These are phyloP conservation scores for Emys orbicularis DNA, from an alignment of 2,797 vertebrate genomes.

Conservation along the genomic window DNA sequence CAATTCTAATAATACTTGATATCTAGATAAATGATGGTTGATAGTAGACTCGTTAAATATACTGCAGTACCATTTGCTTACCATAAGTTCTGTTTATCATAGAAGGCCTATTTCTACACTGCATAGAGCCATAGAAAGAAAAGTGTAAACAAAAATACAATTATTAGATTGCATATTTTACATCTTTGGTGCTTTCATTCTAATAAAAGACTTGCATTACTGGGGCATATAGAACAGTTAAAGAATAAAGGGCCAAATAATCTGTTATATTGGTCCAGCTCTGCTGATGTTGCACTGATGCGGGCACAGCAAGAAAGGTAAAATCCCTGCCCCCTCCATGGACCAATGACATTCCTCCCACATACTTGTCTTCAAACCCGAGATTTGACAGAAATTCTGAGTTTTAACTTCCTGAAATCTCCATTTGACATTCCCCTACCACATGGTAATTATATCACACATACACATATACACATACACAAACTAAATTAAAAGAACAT, in stretches of 20 bases:
- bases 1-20: background rate
- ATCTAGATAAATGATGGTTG: background rate
- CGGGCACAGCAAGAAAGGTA: background rate
- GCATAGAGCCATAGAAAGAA: background rate
- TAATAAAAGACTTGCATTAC: background rate
- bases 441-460: background rate
- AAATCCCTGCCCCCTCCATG: background rate
- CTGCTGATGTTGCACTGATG: background rate
- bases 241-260: background rate
- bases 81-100: fast-evolving
- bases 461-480: background rate
- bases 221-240: background rate
- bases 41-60: background rate
- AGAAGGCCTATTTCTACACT: background rate
- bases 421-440: background rate
- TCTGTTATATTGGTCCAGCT: fast-evolving
- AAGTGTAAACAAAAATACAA: background rate
- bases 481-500: too few species aligned
- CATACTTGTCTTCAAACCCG: background rate
- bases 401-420: background rate
- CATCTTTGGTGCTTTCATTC: background rate
- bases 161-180: background rate
- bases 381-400: background rate
- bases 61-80: background rate
- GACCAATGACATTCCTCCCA: too few species aligned